Evolutionary conservation across 2,888 invertebrate genomes (phyloP).

Genomic region (Steinernema hermaphroditum): DNA sequence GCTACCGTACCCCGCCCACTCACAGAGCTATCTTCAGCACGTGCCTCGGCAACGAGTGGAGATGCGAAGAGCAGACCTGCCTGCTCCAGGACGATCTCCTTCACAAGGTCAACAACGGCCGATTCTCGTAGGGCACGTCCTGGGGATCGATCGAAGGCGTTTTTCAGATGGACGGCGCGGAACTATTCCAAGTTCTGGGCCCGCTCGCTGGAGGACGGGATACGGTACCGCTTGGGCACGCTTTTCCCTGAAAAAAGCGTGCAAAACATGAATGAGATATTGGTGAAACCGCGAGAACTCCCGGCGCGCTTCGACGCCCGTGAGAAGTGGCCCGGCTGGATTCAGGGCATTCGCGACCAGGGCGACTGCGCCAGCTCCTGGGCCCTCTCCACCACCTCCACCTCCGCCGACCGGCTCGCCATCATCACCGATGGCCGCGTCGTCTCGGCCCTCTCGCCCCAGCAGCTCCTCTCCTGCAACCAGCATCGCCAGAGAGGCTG

Average conservation of each 20-base stretch:
- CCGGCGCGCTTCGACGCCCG: slow-evolving; percentile 80
- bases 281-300: slow-evolving; percentile 70
- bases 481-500: slow-evolving; percentile 79
- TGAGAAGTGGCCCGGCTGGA: slow-evolving; percentile 76
- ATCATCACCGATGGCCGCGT: slow-evolving; percentile 83
- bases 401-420: slow-evolving; percentile 70
- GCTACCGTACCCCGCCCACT: too few species aligned
- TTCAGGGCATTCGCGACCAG: slow-evolving; percentile 74
- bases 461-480: slow-evolving; percentile 85
- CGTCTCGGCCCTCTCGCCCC: slow-evolving; percentile 76
- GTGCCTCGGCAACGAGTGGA: slow-evolving; percentile 66
- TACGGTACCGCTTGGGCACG: slow-evolving; percentile 78
- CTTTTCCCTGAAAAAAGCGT: slow-evolving; percentile 72
- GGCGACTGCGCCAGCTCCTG: slow-evolving; percentile 85
- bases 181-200: slow-evolving; percentile 85
- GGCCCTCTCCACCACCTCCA: slow-evolving; percentile 81
- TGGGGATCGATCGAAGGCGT: background rate
- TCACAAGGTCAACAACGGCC: slow-evolving; percentile 73
- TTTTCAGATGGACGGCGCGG: slow-evolving; percentile 77
- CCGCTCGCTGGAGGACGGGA: slow-evolving; percentile 79
- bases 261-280: slow-evolving; percentile 70
- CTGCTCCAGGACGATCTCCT: slow-evolving; percentile 77
- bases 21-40: slow-evolving; percentile 67
- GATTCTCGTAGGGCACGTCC: slow-evolving; percentile 66
- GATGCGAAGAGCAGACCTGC: slow-evolving; percentile 76